A percentile compares a stretch with the other conserved stretches of the same genome.
Conservation (phyloP, 2,113 vertebrate genomes). For the Herpailurus yagouaroundi region DNA sequence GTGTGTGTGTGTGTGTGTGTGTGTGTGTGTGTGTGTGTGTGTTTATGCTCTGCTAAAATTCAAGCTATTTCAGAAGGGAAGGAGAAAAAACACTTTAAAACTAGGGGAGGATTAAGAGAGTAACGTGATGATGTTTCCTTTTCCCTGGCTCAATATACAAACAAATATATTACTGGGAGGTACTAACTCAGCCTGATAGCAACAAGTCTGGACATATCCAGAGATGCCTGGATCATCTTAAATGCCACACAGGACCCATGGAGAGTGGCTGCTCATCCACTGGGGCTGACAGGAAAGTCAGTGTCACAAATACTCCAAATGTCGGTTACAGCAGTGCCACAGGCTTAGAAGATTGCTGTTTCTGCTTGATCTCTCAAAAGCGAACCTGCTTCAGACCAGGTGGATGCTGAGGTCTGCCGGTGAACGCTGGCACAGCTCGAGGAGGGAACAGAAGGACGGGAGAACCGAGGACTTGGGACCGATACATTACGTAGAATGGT, state of each 20-base stretch:
- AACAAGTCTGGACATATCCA: not conserved
- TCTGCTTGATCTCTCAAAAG: not conserved
- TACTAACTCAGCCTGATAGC: not conserved
- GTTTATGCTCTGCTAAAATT: conserved; percentile 3
- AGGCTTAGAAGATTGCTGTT: not conserved
- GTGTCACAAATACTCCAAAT: not conserved
- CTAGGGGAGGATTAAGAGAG: not conserved
- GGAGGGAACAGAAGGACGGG: not conserved
- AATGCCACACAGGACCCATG: not conserved
- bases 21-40: too few species aligned
- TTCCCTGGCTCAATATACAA: not conserved
- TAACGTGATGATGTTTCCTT: not conserved
- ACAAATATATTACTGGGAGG: not conserved
- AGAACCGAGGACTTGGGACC: not conserved
- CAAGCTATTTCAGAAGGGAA: conserved; percentile 23
- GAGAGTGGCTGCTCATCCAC: not conserved
- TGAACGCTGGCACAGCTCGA: not conserved
- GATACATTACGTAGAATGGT: not conserved
- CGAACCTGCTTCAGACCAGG: not conserved
- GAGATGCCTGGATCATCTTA: not conserved
- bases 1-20: too few species aligned
- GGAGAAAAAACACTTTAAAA: not conserved
- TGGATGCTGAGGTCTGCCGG: not conserved
- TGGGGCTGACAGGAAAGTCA: not conserved
- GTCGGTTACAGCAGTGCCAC: not conserved